Base-by-base conservation (phyloP, 2,797 vertebrate genomes). In the Melanotaenia nigrans region DNA sequence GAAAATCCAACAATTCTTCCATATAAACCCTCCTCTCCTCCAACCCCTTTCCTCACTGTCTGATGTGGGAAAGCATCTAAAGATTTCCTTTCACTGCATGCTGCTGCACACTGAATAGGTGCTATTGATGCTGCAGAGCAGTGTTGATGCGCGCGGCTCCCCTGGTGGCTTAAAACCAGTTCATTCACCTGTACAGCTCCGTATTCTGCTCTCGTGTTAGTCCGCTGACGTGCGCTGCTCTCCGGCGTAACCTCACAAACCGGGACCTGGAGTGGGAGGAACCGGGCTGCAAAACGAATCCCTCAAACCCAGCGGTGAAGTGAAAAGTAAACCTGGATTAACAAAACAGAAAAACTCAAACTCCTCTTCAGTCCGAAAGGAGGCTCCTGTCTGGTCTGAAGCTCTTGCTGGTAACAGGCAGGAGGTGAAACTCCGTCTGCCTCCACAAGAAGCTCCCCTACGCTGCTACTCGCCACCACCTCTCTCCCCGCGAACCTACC, bases 1-100 rank as follows among this genome's bases (percentile, higher is more conserved):
- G 42, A 51, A 76, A 85, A 92, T 83, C 90, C 91, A 82, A 88
- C 62, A 75, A 30, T 87, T 91, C 57, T 90, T 84, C 86, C 90
- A 87, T 86, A 84, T 16, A 88, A 70, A 58, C 75, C 61, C 63
- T 58, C 64, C 47, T 33, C 4, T 14, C 35, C 62, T 64, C 42
- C 38, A 35, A 55, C 45, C 32, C 64, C 38, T 57, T 49, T 51
- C 51, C 16, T 87, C 81, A 89, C 55, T 47, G 85, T 35, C 42
- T 57, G 76, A 4, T 13, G 86, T n/a, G 62, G 49, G 73, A 8
- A 40, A 51, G 70, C 89, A 85, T 89, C 75, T n/a, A 61, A 33
- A 54, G 71, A 72, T 14, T n/a, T 57, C 71, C 77, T 65, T 28
- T 74, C 58, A 6, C 71, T 76, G 87, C 85, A 77, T 77, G 75